Evolutionary conservation across 2,888 invertebrate genomes (phyloP), one percentile per base, ranked within the genome.

Genomic region (Gandaritis pyraliata): DNA sequence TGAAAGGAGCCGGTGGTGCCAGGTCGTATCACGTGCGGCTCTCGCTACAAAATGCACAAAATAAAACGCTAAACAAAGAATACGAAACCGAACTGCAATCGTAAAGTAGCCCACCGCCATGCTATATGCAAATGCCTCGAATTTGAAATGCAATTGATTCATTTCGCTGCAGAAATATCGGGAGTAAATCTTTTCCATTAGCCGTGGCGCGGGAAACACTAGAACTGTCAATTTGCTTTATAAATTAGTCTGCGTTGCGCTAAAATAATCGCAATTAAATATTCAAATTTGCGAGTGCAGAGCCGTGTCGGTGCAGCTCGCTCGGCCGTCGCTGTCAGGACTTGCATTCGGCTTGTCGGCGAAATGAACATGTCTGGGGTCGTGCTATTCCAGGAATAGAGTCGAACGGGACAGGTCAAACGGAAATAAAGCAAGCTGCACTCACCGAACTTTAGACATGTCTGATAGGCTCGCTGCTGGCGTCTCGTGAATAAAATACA

Each of bases 361-460:
- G 73, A 85, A 87, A 83, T 82, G 85, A 87, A 90, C 88, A 87
- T 79, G 88, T 88, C 89, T 88, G 84, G 82, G 72, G 74, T 70
- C 75, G 80, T 71, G 79, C 81, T 84, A 81, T 84, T 85, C 81
- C 81, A 85, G 86, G 86, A 90, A 88, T 86, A 87, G 84, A 83
- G 76, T 86, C 85, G 85, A 87, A 82, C 85, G 84, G 80, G 87
- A 85, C 88, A 85, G 88, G 86, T 90, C 90, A 84, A 88, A 88
- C 89, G 89, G 88, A 90, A 90, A 90, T 90, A 90, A 88, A 89
- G 85, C 87, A 82, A 80, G 79, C 86, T 87, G 87, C 86, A 87
- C 87, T 88, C 87, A 84, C 78, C 83, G 77, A 85, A 90, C 81
- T 90, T 90, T 86, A 86, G 87, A 89, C 90, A 85, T 85, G 87